A percentile compares a stretch with the other conserved stretches of the same genome.
phyloP scores from a whole-genome alignment of 2,888 invertebrate species.

The Neuroscelio doddi region DNA sequence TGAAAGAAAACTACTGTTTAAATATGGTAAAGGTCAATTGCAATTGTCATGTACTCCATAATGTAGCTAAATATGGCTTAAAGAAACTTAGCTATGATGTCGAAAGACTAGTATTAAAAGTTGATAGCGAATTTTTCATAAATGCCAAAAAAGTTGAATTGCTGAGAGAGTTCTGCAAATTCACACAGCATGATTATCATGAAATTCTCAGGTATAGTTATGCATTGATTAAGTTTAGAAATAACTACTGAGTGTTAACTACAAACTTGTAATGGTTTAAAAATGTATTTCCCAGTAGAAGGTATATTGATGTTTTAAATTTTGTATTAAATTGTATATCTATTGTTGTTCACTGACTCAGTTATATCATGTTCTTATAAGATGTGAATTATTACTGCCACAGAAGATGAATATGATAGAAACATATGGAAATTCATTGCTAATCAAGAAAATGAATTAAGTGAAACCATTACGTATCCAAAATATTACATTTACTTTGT shows the following conservation, averaged over 20 bases:
- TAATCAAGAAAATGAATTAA: slow-evolving; percentile 1
- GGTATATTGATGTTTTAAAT: neutral
- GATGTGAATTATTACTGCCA: neutral
- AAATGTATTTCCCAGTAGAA: neutral
- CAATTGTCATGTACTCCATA: slow-evolving; percentile 45
- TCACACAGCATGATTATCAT: slow-evolving; percentile 37
- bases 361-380: neutral
- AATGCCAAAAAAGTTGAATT: slow-evolving; percentile 41
- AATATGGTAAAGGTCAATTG: slow-evolving; percentile 44
- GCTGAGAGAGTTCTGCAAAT: slow-evolving; percentile 44
- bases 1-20: slow-evolving; percentile 14
- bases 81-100: slow-evolving; percentile 44
- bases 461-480: neutral
- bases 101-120: slow-evolving; percentile 49
- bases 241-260: neutral
- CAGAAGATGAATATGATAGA: neutral
- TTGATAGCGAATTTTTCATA: slow-evolving; percentile 46
- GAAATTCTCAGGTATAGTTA: slow-evolving; percentile 40
- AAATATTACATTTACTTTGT: slow-evolving; percentile 2
- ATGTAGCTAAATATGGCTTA: slow-evolving; percentile 37
- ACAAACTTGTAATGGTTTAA: neutral
- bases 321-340: too few relatives aligned
- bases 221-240: neutral
- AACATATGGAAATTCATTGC: neutral
- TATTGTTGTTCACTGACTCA: neutral